Percentiles rank a stretch among this genome's conserved stretches.
phyloP scores from a whole-genome alignment of 2,797 vertebrate species.

The Lacerta bilineata region DNA sequence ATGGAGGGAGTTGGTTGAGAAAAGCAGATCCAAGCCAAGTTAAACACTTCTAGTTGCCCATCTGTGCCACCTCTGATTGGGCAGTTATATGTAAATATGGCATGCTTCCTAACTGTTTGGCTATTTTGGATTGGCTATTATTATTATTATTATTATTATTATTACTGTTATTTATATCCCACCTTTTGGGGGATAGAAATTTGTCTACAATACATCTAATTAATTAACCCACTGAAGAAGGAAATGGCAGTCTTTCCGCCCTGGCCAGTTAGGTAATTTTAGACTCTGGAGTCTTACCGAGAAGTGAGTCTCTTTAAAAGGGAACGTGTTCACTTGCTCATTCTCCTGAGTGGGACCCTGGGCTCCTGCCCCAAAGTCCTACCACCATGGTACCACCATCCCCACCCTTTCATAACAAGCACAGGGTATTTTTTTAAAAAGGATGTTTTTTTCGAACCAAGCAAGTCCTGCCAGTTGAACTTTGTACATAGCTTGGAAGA shows the following conservation, averaged over 20 bases:
- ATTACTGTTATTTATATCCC: no score
- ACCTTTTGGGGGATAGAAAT: background rate
- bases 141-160: no score
- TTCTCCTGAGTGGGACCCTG: background rate
- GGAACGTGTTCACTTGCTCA: background rate
- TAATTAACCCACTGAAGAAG: background rate
- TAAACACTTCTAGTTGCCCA: no score
- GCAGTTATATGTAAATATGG: background rate
- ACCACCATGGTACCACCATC: background rate
- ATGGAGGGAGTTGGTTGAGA: background rate
- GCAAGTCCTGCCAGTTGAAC: background rate
- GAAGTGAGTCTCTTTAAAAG: background rate
- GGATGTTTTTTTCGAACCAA: constrained; percentile 21
- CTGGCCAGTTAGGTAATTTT: background rate
- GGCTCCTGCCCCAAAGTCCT: background rate
- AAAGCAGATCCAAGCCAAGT: no score
- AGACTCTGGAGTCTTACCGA: background rate
- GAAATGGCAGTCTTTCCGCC: background rate
- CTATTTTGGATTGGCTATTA: no score
- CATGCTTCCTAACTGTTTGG: background rate
- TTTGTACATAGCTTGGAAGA: constrained; percentile 2
- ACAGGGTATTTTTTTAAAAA: background rate
- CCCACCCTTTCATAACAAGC: constrained; percentile 25
- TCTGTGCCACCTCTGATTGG: background rate
- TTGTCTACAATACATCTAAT: background rate